A percentile compares a stretch with the other conserved stretches of the same genome.
phyloP scores from a whole-genome alignment of 2,888 invertebrate genomes.

The Suillia variegata region DNA sequence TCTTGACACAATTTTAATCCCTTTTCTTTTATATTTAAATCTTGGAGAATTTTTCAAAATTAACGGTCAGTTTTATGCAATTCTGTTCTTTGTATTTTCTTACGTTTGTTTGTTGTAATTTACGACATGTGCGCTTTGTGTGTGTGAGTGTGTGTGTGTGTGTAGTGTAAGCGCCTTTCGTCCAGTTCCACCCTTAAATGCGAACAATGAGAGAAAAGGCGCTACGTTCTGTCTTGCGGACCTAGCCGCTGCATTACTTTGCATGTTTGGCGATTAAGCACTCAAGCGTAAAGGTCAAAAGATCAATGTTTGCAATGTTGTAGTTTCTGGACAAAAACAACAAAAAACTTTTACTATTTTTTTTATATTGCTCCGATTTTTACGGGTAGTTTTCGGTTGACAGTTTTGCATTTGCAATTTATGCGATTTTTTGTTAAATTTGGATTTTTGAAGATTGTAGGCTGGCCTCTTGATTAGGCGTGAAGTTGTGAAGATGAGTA shows the following conservation, averaged over 20 bases:
- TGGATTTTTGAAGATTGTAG: constrained; percentile 33
- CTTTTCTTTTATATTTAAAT: not conserved
- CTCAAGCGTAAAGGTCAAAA: constrained; percentile 55
- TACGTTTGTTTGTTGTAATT: not conserved
- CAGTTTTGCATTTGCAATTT: constrained; percentile 25
- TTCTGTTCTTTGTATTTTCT: constrained; percentile 15
- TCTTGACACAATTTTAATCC: no score
- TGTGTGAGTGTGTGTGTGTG: not conserved
- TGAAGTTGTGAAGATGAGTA: constrained; percentile 33
- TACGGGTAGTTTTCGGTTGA: not conserved
- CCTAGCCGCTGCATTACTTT: constrained; percentile 43
- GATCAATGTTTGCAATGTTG: constrained; percentile 46
- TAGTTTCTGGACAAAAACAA: constrained; percentile 28
- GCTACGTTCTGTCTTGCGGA: not conserved
- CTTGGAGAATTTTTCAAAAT: constrained; percentile 2
- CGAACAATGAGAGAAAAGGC: not conserved
- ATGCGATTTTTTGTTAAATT: constrained; percentile 28
- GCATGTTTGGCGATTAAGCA: constrained; percentile 47
- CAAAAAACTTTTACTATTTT: constrained; percentile 29
- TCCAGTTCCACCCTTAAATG: constrained; percentile 38
- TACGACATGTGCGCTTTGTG: not conserved
- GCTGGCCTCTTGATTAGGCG: constrained; percentile 42
- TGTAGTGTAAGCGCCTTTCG: constrained; percentile 35
- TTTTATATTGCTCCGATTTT: constrained; percentile 40
- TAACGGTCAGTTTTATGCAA: constrained; percentile 17